Evolutionary conservation across 2,888 invertebrate species (phyloP).

Genomic region (Hypercompe scribonia): DNA sequence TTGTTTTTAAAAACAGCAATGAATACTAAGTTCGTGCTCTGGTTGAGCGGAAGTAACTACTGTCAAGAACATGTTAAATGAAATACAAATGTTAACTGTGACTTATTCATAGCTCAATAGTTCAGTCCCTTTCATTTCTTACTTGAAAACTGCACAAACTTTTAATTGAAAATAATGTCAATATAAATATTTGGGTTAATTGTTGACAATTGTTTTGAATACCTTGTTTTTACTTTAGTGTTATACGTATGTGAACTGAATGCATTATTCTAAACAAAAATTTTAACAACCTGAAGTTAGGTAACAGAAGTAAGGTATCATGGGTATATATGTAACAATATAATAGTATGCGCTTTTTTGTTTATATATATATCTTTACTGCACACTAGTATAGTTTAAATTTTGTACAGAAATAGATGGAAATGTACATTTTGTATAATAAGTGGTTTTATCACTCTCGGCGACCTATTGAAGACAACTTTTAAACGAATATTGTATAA

Average conservation of each 20-base stretch:
- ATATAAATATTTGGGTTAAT: background rate
- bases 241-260: background rate
- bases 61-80: background rate
- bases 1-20: background rate
- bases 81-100: background rate
- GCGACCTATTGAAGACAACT: too few relatives aligned
- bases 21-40: background rate
- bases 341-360: too few relatives aligned
- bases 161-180: background rate
- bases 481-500: too few relatives aligned
- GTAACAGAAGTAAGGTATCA: background rate
- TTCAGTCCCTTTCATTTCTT: background rate
- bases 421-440: too few relatives aligned
- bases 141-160: background rate
- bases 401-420: too few relatives aligned
- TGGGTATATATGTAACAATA: too few relatives aligned
- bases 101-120: background rate
- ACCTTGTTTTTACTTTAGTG: background rate
- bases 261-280: background rate
- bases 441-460: too few relatives aligned
- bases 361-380: too few relatives aligned
- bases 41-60: background rate
- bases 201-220: background rate
- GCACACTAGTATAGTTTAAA: too few relatives aligned
- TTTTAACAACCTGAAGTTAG: background rate